phyloP scores from a whole-genome alignment of 2,113 vertebrate species.

The Centrocercus urophasianus region DNA sequence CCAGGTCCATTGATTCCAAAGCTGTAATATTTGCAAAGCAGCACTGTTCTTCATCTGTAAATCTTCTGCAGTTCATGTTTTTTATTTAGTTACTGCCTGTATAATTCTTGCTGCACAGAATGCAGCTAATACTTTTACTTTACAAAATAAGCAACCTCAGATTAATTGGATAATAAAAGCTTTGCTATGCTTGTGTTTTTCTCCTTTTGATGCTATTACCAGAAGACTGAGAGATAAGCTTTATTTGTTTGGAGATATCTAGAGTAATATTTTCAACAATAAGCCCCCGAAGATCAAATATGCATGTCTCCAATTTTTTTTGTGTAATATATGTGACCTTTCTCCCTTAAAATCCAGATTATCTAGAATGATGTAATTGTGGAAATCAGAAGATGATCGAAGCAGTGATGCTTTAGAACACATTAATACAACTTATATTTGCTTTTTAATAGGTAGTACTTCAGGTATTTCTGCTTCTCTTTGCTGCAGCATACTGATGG shows the following conservation, averaged over 20 bases:
- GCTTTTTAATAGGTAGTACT: not conserved
- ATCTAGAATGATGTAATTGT: not conserved
- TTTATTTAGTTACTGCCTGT: not conserved
- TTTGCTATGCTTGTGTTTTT: conserved; percentile 30
- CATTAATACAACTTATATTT: not conserved
- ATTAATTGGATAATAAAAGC: conserved; percentile 53
- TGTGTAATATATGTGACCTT: not conserved
- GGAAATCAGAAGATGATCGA: not conserved
- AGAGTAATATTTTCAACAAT: not conserved
- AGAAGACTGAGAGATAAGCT: conserved; percentile 29
- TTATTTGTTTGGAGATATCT: conserved; percentile 14
- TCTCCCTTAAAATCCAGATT: not conserved
- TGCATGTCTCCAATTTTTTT: not conserved
- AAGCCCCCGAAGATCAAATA: not conserved
- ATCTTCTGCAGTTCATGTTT: fast-evolving
- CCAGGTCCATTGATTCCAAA: not conserved
- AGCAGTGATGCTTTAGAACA: not conserved
- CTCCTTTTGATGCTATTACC: not conserved
- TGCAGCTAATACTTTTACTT: not conserved
- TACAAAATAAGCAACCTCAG: not conserved
- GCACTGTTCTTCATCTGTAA: not conserved
- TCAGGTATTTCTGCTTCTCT: not conserved
- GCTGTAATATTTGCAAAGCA: not conserved
- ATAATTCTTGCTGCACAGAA: not conserved
- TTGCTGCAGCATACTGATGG: fast-evolving